A percentile compares a stretch with the other conserved stretches of the same genome.
Evolutionary conservation across 2,113 vertebrate species (phyloP).

Genomic region (Catharus fuscescens): DNA sequence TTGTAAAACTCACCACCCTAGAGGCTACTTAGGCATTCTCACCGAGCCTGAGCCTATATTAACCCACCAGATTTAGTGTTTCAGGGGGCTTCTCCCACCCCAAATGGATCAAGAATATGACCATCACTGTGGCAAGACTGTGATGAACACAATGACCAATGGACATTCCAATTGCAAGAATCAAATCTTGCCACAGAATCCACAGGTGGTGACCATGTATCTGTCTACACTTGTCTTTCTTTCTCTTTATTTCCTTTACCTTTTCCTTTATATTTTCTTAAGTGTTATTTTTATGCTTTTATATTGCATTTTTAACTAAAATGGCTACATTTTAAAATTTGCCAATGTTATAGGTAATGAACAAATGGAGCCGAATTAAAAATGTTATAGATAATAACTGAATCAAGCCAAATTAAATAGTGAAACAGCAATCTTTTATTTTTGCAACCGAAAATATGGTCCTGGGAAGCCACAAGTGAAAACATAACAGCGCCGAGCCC

Average conservation of each 20-base stretch:
- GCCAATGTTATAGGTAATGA: no score
- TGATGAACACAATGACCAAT: rapidly evolving
- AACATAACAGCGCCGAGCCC: no score
- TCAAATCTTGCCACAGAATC: background rate
- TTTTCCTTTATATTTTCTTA: background rate
- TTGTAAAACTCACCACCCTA: background rate
- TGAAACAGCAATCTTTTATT: no score
- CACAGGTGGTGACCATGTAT: background rate
- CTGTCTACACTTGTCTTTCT: background rate
- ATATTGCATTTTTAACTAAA: background rate
- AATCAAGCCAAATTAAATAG: no score
- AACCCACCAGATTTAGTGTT: background rate
- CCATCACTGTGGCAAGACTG: background rate
- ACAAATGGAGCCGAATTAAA: no score
- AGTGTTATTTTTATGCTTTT: background rate
- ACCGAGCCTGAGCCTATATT: background rate
- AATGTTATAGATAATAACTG: no score
- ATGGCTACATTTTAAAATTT: background rate
- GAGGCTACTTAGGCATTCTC: background rate
- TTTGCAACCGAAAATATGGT: no score
- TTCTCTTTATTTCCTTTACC: background rate
- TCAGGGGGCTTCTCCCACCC: background rate
- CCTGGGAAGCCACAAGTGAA: no score
- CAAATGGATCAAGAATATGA: background rate
- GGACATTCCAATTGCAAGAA: background rate